Conservation (phyloP, 2,113 vertebrate species). For the Oryzias woworae region DNA sequence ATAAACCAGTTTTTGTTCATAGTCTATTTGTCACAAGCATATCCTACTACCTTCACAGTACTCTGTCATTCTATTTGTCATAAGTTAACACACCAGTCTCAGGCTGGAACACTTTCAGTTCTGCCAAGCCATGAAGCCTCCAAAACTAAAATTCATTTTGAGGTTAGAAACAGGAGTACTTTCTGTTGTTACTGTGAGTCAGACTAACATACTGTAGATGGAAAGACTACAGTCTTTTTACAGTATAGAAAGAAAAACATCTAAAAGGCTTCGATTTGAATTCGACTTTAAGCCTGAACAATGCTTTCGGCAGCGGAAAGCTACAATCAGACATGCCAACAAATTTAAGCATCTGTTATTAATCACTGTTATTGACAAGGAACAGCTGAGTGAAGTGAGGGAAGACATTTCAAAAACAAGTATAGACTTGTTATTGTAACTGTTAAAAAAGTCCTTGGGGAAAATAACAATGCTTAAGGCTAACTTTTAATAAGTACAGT, state of each 20-base stretch:
- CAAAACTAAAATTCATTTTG: no score
- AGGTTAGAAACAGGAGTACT: no score
- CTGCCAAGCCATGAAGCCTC: no score
- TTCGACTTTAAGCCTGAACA: not conserved
- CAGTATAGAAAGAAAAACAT: not conserved
- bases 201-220: no score
- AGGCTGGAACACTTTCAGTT: no score
- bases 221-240: not conserved
- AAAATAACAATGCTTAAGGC: not conserved
- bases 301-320: not conserved
- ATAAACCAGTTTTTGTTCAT: no score
- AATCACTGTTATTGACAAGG: not conserved
- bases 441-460: slow-evolving; percentile 13
- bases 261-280: not conserved
- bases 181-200: no score
- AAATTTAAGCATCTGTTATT: not conserved
- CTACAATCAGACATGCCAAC: not conserved
- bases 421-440: slow-evolving; percentile 39
- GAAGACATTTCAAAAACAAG: slow-evolving; percentile 18
- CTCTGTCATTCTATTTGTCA: no score
- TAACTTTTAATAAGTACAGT: slow-evolving; percentile 35
- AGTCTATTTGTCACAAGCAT: no score
- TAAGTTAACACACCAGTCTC: no score
- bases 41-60: no score
- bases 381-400: slow-evolving; percentile 10